These are phyloP conservation scores for Noctua comes DNA, from an alignment of 2,888 invertebrate species.

Conservation along the genomic window DNA sequence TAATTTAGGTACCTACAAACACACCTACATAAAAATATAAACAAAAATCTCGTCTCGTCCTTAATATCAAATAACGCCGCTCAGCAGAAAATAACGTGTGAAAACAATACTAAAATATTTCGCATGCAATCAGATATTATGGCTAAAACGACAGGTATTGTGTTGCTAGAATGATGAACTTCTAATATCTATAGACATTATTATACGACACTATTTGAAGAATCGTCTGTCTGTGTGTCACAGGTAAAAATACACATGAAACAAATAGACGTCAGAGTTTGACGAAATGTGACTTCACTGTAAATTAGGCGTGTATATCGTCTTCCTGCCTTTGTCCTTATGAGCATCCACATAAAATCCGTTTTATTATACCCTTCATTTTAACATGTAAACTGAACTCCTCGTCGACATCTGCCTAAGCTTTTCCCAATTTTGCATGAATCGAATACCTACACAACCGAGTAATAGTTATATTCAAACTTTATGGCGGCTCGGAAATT, in stretches of 20 bases:
- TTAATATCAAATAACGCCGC: constrained; percentile 51
- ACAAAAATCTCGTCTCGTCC: constrained; percentile 49
- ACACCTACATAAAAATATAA: constrained; percentile 35
- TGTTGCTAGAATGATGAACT: constrained; percentile 39
- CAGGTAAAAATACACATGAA: background rate
- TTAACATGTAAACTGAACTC: too few relatives aligned
- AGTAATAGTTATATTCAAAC: too few relatives aligned
- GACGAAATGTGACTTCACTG: background rate
- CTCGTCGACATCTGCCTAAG: too few relatives aligned
- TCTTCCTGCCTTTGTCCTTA: background rate
- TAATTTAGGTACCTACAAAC: background rate
- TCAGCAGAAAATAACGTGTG: constrained; percentile 67
- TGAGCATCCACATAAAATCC: background rate
- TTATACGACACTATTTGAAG: background rate
- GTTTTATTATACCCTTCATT: too few relatives aligned
- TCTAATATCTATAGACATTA: constrained; percentile 13
- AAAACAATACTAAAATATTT: constrained; percentile 70
- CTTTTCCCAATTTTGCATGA: too few relatives aligned
- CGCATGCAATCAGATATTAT: constrained; percentile 72
- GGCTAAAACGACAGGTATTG: constrained; percentile 31
- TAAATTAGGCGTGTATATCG: background rate
- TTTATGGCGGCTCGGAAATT: too few relatives aligned
- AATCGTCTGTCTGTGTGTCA: background rate
- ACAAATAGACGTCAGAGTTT: background rate
- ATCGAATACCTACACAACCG: too few relatives aligned